Percentiles rank a stretch among this genome's conserved stretches.
These are phyloP conservation scores for Lordiphosa mommai DNA, from an alignment of 1,140 invertebrate genomes.

Conservation along the genomic window DNA sequence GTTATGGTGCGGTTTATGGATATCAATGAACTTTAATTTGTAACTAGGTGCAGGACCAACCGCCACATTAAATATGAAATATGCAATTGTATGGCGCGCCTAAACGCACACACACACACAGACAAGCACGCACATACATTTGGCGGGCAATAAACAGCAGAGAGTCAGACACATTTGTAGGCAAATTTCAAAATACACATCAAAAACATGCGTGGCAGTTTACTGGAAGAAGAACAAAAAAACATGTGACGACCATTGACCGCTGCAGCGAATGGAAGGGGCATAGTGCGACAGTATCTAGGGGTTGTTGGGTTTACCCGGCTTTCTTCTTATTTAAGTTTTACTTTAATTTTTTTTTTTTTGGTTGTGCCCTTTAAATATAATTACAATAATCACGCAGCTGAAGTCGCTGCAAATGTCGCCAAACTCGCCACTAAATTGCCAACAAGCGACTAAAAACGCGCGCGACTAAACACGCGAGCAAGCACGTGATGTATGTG, in stretches of 20 bases:
- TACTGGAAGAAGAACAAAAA: conserved; percentile 17
- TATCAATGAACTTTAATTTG: conserved; percentile 78
- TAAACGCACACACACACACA: conserved; percentile 24
- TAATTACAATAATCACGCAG: conserved; percentile 69
- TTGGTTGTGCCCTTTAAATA: conserved; percentile 49
- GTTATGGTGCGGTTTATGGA: conserved; percentile 60
- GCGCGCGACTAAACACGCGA: conserved; percentile 50
- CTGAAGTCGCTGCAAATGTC: conserved; percentile 30
- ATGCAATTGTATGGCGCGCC: conserved; percentile 67
- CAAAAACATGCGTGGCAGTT: conserved; percentile 50
- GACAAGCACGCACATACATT: background rate
- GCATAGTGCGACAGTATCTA: background rate
- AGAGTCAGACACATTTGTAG: conserved; percentile 68
- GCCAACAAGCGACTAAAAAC: conserved; percentile 59
- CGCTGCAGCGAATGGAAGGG: conserved; percentile 13
- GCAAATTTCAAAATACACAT: conserved; percentile 61
- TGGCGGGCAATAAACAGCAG: conserved; percentile 50
- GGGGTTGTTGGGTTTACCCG: conserved; percentile 4
- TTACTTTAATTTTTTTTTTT: conserved; percentile 46
- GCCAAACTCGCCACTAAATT: conserved; percentile 49
- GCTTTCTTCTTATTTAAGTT: conserved; percentile 50
- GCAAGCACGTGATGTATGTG: conserved; percentile 15
- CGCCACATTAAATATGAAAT: conserved; percentile 54
- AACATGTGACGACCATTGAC: conserved; percentile 44
- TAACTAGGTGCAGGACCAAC: conserved; percentile 16